Evolutionary conservation across 2,113 vertebrate genomes (phyloP).

Genomic region (Thamnophis sirtalis): DNA sequence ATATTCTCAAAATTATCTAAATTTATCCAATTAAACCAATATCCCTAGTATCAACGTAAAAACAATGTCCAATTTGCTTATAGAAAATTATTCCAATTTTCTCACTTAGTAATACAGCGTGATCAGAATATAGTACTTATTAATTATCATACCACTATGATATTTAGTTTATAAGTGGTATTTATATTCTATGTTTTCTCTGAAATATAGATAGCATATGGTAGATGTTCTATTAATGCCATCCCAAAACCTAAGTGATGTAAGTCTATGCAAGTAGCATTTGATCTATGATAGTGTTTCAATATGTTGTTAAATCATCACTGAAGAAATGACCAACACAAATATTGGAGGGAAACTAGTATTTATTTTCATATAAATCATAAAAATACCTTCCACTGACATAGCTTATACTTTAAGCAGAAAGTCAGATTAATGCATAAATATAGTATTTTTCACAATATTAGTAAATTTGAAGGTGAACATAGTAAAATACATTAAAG

Average conservation of each 20-base stretch:
- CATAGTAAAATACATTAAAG: background rate
- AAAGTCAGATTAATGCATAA: background rate
- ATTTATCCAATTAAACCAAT: background rate
- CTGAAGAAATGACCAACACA: background rate
- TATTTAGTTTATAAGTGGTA: background rate
- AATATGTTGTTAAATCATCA: background rate
- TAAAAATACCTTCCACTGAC: background rate
- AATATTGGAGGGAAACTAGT: background rate
- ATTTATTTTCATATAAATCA: background rate
- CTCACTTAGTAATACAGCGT: background rate
- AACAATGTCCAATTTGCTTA: background rate
- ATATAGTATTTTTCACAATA: background rate
- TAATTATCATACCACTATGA: background rate
- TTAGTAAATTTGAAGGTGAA: background rate
- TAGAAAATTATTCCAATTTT: background rate
- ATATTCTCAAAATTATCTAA: constrained; percentile 7
- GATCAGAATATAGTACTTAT: fast-evolving
- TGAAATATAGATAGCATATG: background rate
- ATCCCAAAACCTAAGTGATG: background rate
- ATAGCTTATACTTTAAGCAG: background rate
- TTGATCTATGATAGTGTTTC: background rate
- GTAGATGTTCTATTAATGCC: background rate
- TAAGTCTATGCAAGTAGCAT: background rate
- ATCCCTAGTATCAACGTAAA: background rate
- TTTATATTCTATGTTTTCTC: background rate